Evolutionary conservation across 2,888 invertebrate genomes (phyloP).

Genomic region (Siphonodentalium dalli): DNA sequence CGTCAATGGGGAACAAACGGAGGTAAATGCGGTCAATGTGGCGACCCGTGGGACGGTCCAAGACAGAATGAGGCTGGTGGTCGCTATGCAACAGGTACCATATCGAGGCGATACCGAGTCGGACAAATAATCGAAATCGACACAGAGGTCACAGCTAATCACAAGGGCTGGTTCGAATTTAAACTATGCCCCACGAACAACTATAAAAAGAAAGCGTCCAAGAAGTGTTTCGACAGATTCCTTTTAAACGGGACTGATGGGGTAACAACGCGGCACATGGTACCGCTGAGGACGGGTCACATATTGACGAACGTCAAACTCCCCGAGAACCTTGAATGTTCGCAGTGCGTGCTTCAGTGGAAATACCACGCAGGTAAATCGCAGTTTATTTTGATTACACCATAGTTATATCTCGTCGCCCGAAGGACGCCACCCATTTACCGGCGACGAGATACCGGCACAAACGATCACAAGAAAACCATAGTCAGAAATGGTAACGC

Average conservation of each 20-base stretch:
- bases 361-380: constrained; percentile 26
- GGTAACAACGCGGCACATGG: constrained; percentile 2
- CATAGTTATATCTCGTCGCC: too few relatives aligned
- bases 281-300: constrained; percentile 16
- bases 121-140: constrained; percentile 28
- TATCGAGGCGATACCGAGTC: constrained; percentile 26
- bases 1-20: too few relatives aligned
- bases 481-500: too few relatives aligned
- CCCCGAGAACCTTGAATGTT: constrained; percentile 19
- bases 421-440: too few relatives aligned
- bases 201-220: constrained; percentile 13
- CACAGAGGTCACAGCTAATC: constrained; percentile 32
- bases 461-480: too few relatives aligned
- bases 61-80: constrained; percentile 36
- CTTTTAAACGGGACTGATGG: constrained; percentile 9
- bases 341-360: constrained; percentile 29
- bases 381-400: neutral
- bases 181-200: constrained; percentile 33
- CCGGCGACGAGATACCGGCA: too few relatives aligned
- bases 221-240: constrained; percentile 21
- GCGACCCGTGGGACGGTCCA: constrained; percentile 29
- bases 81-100: constrained; percentile 31
- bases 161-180: constrained; percentile 35
- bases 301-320: constrained; percentile 15
- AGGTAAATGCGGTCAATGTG: constrained; percentile 33